These are phyloP conservation scores for Drosophila maculinotata DNA, from an alignment of 2,888 invertebrate species.

Conservation along the genomic window DNA sequence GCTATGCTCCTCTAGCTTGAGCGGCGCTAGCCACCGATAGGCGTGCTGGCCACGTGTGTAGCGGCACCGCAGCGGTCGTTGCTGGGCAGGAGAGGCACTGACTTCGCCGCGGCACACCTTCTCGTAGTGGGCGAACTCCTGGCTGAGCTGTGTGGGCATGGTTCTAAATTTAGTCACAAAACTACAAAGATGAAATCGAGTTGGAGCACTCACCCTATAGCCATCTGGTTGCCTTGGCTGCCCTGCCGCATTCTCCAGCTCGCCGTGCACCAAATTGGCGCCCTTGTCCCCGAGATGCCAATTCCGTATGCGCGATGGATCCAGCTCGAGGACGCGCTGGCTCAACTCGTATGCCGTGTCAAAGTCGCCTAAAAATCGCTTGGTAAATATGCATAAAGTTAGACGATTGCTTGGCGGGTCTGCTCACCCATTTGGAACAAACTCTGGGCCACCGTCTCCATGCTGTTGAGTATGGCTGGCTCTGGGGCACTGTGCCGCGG, in stretches of 20 bases:
- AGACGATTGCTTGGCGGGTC: slow-evolving; percentile 20
- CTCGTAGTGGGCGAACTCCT: slow-evolving; percentile 85
- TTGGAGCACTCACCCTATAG: slow-evolving; percentile 53
- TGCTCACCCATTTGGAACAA: slow-evolving; percentile 77
- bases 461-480: slow-evolving; percentile 66
- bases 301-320: slow-evolving; percentile 69
- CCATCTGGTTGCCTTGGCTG: slow-evolving; percentile 43
- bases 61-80: slow-evolving; percentile 76
- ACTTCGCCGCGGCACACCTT: slow-evolving; percentile 80
- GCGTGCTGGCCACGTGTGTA: slow-evolving; percentile 57
- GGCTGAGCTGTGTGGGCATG: slow-evolving; percentile 57
- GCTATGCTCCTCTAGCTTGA: slow-evolving; percentile 86
- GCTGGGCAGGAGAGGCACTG: slow-evolving; percentile 55
- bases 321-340: slow-evolving; percentile 73
- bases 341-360: slow-evolving; percentile 74
- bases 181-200: slow-evolving; percentile 12
- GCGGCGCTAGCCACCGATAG: slow-evolving; percentile 76
- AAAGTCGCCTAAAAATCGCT: slow-evolving; percentile 66
- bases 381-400: slow-evolving; percentile 47
- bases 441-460: slow-evolving; percentile 77
- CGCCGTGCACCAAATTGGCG: slow-evolving; percentile 15
- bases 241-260: slow-evolving; percentile 13
- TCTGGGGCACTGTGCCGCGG: slow-evolving; percentile 85
- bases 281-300: slow-evolving; percentile 68
- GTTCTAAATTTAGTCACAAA: slow-evolving; percentile 34